Evolutionary conservation across 1,140 invertebrate genomes (phyloP).

Genomic region (roundworm (Caenorhabditis elegans)): WBcel235 BX284603.4:7023501-7024000

Average conservation of each 20-base stretch:
- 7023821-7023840: neutral
- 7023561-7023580: neutral
- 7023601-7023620: too few relatives aligned
- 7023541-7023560: neutral
- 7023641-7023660: neutral
- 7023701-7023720: neutral
- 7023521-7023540: constrained; percentile 21
- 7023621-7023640: too few relatives aligned
- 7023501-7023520: constrained; percentile 25
- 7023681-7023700: neutral
- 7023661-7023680: neutral
- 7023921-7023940: neutral
- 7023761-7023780: neutral
- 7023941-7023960: neutral
- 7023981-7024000: neutral
- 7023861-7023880: constrained; percentile 20
- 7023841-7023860: constrained; percentile 26
- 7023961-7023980: constrained; percentile 37
- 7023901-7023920: neutral
- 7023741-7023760: too few relatives aligned
- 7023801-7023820: neutral
- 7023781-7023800: neutral
- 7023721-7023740: neutral
- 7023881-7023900: neutral
- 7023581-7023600: neutral